A percentile compares a stretch with the other conserved stretches of the same genome.
Conservation (phyloP, 2,113 vertebrate species). For the Actinemys pallida region DNA sequence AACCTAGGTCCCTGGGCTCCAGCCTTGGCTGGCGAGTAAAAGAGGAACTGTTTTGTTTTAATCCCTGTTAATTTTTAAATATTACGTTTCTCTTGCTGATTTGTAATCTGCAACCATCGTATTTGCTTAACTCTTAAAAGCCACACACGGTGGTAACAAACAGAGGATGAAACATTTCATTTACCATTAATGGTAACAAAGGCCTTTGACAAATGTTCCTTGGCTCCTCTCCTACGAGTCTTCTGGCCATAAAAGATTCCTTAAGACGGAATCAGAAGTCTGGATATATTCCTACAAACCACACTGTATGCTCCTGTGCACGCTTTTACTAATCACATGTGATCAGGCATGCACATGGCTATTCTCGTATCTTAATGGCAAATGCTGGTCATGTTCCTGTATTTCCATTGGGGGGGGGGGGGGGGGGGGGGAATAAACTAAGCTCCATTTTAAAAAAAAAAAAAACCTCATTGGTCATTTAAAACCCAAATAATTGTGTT, state of each 20-base stretch:
- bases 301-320: not conserved
- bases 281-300: not conserved
- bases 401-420: not conserved
- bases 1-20: not conserved
- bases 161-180: not conserved
- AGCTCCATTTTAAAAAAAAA: not conserved
- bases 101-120: accelerated
- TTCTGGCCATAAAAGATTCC: not conserved
- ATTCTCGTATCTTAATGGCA: not conserved
- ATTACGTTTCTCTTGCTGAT: not conserved
- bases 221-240: not conserved
- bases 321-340: not conserved
- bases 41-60: not conserved
- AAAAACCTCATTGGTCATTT: not conserved
- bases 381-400: not conserved
- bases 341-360: not conserved
- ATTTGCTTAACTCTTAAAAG: not conserved
- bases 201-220: not conserved
- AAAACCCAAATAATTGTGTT: accelerated
- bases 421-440: not conserved
- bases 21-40: not conserved
- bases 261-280: not conserved
- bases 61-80: not conserved
- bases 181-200: not conserved
- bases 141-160: not conserved